Conservation (phyloP, 1,140 invertebrate species). For the Yoshiicerus persimilis region DNA sequence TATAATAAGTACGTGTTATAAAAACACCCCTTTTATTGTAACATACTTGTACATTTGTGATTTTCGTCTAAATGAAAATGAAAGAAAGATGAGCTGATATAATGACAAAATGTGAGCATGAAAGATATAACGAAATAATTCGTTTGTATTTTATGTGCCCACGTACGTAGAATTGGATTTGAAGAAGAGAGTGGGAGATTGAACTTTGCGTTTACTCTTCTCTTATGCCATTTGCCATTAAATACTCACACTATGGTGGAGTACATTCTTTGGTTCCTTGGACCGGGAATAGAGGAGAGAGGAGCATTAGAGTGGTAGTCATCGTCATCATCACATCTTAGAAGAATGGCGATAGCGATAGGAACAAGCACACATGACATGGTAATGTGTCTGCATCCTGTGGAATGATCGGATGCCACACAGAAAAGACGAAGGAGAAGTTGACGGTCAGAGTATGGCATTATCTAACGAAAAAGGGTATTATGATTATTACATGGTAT, state of each 20-base stretch:
- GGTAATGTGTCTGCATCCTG: no score
- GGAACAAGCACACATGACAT: no score
- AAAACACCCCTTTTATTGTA: no score
- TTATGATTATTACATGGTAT: slow-evolving; percentile 6
- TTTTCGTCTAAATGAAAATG: neutral
- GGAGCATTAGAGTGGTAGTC: neutral
- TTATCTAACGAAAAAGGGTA: neutral
- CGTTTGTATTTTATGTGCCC: neutral
- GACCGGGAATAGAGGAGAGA: neutral
- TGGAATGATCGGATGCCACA: neutral
- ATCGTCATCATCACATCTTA: neutral
- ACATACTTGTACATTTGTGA: neutral
- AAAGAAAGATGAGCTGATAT: neutral
- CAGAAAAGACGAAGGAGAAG: neutral
- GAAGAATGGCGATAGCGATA: no score
- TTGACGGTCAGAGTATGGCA: neutral
- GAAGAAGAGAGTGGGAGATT: neutral
- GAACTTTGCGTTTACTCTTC: neutral
- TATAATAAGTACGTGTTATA: no score
- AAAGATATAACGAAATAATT: slow-evolving; percentile 6
- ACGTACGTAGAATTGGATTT: neutral
- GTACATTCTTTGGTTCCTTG: no score
- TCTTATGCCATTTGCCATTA: neutral
- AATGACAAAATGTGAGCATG: neutral
- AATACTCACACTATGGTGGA: neutral